Conservation (phyloP, 92 coral and sea anemone genomes). For the Heliopora coerulea region DNA sequence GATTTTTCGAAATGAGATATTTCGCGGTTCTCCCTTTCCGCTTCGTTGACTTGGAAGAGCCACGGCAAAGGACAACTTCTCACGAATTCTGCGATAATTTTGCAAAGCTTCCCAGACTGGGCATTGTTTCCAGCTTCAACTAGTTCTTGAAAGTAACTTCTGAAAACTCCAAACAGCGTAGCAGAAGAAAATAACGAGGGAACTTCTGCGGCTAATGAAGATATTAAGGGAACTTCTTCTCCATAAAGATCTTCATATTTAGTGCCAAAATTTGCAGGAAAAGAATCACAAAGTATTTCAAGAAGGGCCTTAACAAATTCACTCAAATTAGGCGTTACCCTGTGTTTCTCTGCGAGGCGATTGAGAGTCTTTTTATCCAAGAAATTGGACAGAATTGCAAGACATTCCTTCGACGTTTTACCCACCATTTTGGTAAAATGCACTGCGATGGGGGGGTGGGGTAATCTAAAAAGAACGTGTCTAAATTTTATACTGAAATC, state of each 20-base stretch:
- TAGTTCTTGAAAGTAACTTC: slow-evolving; percentile 5
- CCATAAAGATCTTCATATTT: neutral
- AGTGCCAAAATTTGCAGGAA: slow-evolving; percentile 7
- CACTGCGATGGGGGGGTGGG: slow-evolving; percentile 5
- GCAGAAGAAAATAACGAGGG: neutral
- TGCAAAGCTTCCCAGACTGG: slow-evolving; percentile 8
- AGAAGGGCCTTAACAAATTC: slow-evolving; percentile 5
- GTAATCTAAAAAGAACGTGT: neutral
- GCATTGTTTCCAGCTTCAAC: neutral
- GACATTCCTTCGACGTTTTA: neutral
- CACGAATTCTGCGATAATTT: neutral
- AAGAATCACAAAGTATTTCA: neutral
- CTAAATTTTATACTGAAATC: neutral
- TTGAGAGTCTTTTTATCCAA: slow-evolving; percentile 2
- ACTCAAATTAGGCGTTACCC: neutral
- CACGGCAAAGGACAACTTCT: slow-evolving; percentile 22
- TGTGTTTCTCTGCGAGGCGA: neutral
- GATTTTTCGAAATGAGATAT: slow-evolving; percentile 12
- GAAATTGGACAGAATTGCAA: slow-evolving; percentile 12
- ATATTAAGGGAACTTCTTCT: neutral
- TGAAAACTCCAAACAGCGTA: neutral
- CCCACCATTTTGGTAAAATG: slow-evolving; percentile 11
- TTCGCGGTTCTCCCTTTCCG: neutral
- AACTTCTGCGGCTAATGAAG: neutral
- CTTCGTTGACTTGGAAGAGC: neutral